Conservation (phyloP, 2,888 invertebrate genomes). For the Caenorhabditis doughertyi region DNA sequence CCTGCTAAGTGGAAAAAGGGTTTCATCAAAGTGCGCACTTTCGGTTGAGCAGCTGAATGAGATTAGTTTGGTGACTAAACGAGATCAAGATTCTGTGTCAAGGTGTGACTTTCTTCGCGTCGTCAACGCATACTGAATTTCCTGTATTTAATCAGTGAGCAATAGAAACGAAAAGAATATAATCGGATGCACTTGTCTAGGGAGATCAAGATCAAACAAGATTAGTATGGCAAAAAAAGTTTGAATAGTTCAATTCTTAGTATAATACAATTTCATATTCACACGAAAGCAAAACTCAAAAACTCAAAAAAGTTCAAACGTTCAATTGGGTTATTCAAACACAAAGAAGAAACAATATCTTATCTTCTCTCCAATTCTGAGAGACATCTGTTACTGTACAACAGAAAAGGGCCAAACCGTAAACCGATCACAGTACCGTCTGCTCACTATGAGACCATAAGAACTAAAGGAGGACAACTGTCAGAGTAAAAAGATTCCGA, state of each 20-base stretch:
- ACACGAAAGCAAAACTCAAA: too few species aligned
- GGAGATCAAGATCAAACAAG: not conserved
- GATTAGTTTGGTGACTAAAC: constrained; percentile 53
- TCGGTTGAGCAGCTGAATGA: constrained; percentile 50
- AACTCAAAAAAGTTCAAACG: too few species aligned
- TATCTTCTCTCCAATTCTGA: not conserved
- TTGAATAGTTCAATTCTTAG: too few species aligned
- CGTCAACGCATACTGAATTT: constrained; percentile 13
- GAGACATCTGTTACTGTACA: not conserved
- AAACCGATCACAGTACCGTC: too few species aligned
- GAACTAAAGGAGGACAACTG: too few species aligned
- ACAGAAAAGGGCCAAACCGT: too few species aligned
- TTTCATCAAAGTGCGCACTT: constrained; percentile 42
- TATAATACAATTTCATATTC: too few species aligned
- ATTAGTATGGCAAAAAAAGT: constrained; percentile 1
- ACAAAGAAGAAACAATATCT: not conserved
- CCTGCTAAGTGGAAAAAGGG: constrained; percentile 15
- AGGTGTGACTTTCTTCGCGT: constrained; percentile 53
- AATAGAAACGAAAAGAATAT: not conserved
- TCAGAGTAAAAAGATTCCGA: too few species aligned
- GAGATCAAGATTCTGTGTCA: constrained; percentile 40
- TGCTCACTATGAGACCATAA: too few species aligned
- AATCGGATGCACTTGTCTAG: constrained; percentile 24
- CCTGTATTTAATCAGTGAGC: not conserved
- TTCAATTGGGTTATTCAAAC: too few species aligned